Evolutionary conservation across 2,113 vertebrate species (phyloP).

Genomic region (Guaruba guarouba): DNA sequence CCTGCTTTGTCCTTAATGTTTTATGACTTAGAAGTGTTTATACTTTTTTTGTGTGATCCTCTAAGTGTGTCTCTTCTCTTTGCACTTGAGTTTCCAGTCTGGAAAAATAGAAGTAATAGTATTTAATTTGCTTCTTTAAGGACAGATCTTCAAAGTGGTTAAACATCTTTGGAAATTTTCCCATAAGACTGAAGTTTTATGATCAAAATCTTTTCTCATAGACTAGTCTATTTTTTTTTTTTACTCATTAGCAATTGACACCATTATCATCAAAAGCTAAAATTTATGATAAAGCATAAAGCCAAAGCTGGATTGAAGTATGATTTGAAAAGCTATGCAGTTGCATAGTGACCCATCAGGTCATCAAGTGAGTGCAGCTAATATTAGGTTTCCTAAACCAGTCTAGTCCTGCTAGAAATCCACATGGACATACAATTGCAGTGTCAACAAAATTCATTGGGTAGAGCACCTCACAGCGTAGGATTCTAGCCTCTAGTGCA

Average conservation of each 20-base stretch:
- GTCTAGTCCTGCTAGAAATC: neutral
- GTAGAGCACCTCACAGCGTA: neutral
- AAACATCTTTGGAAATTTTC: slow-evolving; percentile 1
- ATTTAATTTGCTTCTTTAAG: neutral
- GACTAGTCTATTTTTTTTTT: neutral
- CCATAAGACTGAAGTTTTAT: neutral
- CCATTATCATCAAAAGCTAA: neutral
- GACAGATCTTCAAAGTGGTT: neutral
- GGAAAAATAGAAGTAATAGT: neutral
- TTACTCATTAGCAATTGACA: neutral
- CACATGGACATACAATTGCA: neutral
- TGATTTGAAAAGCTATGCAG: neutral
- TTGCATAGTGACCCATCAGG: neutral
- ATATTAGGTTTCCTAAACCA: neutral
- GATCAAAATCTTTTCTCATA: neutral
- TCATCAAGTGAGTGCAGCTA: neutral
- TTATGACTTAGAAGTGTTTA: neutral
- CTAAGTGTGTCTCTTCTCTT: neutral
- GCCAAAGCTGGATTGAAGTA: neutral
- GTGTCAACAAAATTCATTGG: accelerated
- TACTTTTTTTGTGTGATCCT: neutral
- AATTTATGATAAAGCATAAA: neutral
- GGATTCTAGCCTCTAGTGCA: neutral
- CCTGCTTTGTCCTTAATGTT: neutral
- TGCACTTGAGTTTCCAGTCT: neutral